These are phyloP conservation scores for Acanthis flammea DNA, from an alignment of 2,797 vertebrate genomes.

Conservation along the genomic window DNA sequence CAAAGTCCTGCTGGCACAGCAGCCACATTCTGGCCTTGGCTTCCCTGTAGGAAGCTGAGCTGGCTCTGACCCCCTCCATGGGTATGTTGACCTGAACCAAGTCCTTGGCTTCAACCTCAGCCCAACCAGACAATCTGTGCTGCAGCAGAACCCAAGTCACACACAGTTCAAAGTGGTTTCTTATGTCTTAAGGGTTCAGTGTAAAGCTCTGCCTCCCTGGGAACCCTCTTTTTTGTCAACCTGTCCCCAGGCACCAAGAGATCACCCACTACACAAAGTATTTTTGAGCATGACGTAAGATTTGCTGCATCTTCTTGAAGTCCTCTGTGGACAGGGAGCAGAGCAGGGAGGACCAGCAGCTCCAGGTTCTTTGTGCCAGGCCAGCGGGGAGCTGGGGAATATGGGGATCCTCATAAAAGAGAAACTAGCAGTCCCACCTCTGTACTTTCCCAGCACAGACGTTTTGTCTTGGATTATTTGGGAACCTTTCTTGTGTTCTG, in stretches of 20 bases:
- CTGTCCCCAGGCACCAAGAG: background rate
- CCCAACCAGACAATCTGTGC: background rate
- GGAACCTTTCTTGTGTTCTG: slow-evolving; percentile 35
- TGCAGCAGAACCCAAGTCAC: background rate
- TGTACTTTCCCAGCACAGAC: slow-evolving; percentile 20
- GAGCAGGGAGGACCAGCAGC: slow-evolving; percentile 23
- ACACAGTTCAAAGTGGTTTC: background rate
- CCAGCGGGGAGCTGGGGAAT: background rate
- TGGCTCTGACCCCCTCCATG: background rate
- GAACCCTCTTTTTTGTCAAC: background rate
- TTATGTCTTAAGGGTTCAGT: background rate
- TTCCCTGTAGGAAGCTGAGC: background rate
- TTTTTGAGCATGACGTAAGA: background rate
- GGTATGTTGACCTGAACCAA: background rate
- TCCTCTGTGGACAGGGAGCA: background rate
- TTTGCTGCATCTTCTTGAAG: background rate
- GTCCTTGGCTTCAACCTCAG: background rate
- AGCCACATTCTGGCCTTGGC: fast-evolving
- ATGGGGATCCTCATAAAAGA: slow-evolving; percentile 33
- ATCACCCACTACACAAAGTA: background rate
- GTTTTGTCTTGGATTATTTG: slow-evolving; percentile 40
- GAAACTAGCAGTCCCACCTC: slow-evolving; percentile 14
- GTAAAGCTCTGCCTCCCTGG: background rate
- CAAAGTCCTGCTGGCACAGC: background rate
- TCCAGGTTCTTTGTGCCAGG: background rate